phyloP scores from a whole-genome alignment of 2,797 vertebrate genomes.

The Notoglanidium macrostoma region DNA sequence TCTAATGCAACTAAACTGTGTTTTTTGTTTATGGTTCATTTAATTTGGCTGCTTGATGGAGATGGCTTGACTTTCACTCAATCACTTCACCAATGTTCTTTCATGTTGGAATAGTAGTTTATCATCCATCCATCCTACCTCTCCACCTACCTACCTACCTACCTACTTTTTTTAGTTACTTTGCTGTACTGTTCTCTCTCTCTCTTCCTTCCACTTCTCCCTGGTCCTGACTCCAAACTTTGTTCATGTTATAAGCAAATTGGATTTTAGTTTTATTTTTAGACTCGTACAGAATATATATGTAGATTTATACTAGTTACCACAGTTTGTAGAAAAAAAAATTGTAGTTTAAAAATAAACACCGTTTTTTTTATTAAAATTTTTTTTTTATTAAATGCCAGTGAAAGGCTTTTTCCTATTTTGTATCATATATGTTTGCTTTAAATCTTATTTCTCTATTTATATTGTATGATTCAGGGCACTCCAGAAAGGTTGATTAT shows the following conservation, averaged over 20 bases:
- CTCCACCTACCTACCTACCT: too few relatives aligned
- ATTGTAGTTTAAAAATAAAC: background rate
- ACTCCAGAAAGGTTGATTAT: slow-evolving; percentile 93
- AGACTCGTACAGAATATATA: background rate
- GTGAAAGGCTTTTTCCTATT: background rate
- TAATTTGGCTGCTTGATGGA: background rate
- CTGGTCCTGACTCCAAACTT: background rate
- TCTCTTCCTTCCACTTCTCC: background rate
- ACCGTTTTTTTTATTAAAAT: background rate
- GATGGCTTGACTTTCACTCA: background rate
- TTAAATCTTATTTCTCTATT: background rate
- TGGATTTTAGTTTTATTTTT: background rate
- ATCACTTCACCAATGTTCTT: too few relatives aligned
- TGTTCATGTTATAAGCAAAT: background rate
- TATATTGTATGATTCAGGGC: slow-evolving; percentile 74
- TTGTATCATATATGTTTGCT: background rate
- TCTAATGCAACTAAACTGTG: background rate
- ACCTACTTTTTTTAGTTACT: background rate
- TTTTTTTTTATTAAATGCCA: background rate
- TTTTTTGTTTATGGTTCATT: background rate
- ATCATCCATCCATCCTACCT: background rate
- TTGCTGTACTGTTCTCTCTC: background rate
- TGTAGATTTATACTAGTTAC: background rate
- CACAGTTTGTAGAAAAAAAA: background rate
- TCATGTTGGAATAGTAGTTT: background rate